Percentiles rank a stretch among this genome's conserved stretches.
Conservation (phyloP, 2,797 vertebrate genomes). For the Crax fasciolata region DNA sequence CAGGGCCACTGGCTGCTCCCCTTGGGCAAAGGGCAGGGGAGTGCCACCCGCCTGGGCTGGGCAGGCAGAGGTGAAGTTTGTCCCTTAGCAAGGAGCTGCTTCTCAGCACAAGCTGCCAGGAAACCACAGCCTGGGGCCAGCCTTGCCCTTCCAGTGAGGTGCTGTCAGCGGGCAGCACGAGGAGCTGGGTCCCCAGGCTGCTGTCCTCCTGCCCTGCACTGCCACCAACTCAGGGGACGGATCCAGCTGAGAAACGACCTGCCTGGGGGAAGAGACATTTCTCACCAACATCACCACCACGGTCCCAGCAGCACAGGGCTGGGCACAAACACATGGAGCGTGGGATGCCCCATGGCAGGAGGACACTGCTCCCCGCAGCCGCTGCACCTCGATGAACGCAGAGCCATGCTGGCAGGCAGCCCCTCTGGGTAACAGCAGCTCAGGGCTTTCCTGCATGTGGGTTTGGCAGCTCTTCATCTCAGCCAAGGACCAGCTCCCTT, state of each 20-base stretch:
- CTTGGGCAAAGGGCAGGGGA: background rate
- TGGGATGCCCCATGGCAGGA: background rate
- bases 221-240: background rate
- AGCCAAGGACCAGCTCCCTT: background rate
- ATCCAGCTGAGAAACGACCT: background rate
- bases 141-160: background rate
- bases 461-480: background rate
- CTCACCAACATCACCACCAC: background rate
- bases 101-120: background rate
- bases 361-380: background rate
- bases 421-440: background rate
- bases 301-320: background rate
- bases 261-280: background rate
- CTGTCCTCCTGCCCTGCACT: background rate
- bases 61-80: background rate
- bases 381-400: background rate
- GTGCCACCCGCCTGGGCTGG: background rate
- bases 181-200: background rate
- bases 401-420: background rate
- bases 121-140: background rate
- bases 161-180: constrained; percentile 15
- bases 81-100: constrained; percentile 14
- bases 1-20: background rate
- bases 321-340: background rate
- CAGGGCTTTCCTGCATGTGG: background rate